Evolutionary conservation across 2,797 vertebrate species (phyloP).

Genomic region (Dendrocincla fuliginosa): DNA sequence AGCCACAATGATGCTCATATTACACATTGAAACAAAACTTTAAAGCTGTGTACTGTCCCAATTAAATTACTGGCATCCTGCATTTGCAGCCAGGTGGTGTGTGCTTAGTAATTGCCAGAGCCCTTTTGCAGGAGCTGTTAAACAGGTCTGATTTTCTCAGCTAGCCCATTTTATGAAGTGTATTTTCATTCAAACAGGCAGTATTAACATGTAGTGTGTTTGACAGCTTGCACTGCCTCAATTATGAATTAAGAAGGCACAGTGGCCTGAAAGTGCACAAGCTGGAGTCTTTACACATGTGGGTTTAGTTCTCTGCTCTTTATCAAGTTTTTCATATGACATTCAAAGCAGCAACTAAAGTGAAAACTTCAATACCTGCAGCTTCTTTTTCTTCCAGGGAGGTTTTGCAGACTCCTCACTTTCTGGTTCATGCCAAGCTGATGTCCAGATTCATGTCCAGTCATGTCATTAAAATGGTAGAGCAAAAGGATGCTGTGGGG

Average conservation of each 20-base stretch:
- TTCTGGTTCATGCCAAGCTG: neutral
- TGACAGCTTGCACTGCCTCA: neutral
- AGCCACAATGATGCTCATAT: neutral
- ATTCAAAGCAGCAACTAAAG: neutral
- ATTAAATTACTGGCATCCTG: neutral
- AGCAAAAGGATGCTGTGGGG: neutral
- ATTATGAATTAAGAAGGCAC: neutral
- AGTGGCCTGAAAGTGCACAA: neutral
- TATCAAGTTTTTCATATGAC: neutral
- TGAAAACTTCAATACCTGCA: neutral
- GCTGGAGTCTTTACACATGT: neutral
- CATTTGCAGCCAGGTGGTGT: neutral
- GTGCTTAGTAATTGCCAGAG: neutral
- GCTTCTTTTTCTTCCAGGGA: neutral
- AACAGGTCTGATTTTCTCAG: neutral
- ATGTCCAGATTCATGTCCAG: neutral
- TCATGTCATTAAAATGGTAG: neutral
- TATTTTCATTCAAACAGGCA: neutral
- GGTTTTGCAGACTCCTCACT: neutral
- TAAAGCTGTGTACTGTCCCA: neutral
- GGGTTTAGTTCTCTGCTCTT: neutral
- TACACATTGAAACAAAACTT: neutral
- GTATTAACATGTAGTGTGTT: neutral
- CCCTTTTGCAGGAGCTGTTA: neutral
- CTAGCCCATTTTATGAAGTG: neutral